Conservation (phyloP, 2,888 invertebrate species). For the Lasioglossum zephyrum region DNA sequence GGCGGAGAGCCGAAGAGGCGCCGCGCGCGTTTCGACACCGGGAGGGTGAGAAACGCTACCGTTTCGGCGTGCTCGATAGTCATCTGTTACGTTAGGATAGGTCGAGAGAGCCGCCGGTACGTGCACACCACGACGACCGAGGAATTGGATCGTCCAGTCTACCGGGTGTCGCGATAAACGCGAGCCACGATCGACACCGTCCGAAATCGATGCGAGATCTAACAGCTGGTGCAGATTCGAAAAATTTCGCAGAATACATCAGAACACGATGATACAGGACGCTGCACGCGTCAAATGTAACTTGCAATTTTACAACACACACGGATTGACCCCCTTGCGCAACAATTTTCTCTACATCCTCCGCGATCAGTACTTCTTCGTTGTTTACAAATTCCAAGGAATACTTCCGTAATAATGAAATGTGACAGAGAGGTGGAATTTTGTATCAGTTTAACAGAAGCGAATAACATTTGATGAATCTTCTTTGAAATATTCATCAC, state of each 20-base stretch:
- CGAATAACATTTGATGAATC: not conserved
- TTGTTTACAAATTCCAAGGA: not conserved
- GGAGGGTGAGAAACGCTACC: conserved; percentile 62
- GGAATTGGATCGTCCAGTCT: conserved; percentile 81
- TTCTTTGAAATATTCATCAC: too few species aligned
- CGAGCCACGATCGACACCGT: not conserved
- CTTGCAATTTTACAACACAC: too few species aligned
- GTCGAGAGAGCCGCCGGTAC: conserved; percentile 73
- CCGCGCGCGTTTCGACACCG: conserved; percentile 44
- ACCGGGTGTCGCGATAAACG: conserved; percentile 70
- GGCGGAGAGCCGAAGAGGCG: conserved; percentile 2
- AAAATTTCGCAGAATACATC: too few species aligned
- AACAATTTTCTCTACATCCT: too few species aligned
- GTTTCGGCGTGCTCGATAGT: conserved; percentile 79
- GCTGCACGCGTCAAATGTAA: too few species aligned
- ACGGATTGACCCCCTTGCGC: too few species aligned
- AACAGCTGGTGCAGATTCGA: too few species aligned
- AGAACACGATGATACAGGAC: too few species aligned
- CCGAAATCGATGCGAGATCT: not conserved
- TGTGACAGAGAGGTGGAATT: not conserved
- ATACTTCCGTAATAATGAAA: too few species aligned
- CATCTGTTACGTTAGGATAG: conserved; percentile 82
- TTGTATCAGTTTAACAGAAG: not conserved
- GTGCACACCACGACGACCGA: conserved; percentile 70
- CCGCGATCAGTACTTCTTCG: not conserved